Evolutionary conservation across 2,113 vertebrate genomes (phyloP).

Genomic region (Nerophis lumbriciformis): DNA sequence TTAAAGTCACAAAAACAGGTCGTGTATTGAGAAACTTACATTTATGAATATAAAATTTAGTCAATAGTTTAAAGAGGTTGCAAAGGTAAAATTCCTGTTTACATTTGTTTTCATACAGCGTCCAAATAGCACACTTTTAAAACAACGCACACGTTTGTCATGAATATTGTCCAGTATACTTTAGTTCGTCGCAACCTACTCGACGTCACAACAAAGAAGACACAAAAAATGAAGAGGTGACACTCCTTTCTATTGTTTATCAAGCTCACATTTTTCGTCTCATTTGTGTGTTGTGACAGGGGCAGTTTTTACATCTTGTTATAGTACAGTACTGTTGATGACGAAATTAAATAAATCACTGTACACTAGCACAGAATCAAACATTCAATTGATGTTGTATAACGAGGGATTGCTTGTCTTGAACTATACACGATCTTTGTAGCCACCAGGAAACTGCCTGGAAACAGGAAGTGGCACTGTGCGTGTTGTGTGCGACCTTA

Average conservation of each 20-base stretch:
- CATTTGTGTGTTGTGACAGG: not conserved
- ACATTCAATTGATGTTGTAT: not conserved
- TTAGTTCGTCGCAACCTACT: slow-evolving; percentile 50
- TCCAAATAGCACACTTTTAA: no score
- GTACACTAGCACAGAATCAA: not conserved
- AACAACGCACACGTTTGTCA: no score
- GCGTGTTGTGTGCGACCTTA: no score
- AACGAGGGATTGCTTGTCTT: slow-evolving; percentile 8
- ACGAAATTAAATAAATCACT: not conserved
- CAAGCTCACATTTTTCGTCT: not conserved
- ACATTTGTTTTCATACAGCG: no score
- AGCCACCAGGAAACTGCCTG: slow-evolving; percentile 54
- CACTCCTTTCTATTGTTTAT: slow-evolving; percentile 15
- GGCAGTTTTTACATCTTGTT: no score
- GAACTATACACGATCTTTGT: not conserved
- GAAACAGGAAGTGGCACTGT: slow-evolving; percentile 43
- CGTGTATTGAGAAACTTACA: no score
- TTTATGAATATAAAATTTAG: no score
- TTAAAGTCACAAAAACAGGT: no score
- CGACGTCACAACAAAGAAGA: slow-evolving; percentile 50
- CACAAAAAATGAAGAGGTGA: fast-evolving
- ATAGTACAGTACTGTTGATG: not conserved
- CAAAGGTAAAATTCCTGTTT: no score
- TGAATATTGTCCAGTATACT: slow-evolving; percentile 11
- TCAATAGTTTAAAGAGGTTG: no score